These are phyloP conservation scores for Heliconius aoede DNA, from an alignment of 2,888 invertebrate genomes.

Conservation along the genomic window DNA sequence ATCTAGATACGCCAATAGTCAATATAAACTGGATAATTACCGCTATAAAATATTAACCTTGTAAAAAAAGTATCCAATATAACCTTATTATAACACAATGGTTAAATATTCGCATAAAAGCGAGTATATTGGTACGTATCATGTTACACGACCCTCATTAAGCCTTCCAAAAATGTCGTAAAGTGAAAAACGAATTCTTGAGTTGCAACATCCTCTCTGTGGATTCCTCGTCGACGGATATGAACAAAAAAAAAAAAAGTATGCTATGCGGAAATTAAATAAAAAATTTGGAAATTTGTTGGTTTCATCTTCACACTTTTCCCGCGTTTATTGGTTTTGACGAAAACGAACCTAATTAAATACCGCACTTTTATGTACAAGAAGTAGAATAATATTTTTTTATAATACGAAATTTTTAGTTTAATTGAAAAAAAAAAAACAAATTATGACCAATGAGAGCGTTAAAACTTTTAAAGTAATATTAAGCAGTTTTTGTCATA, in stretches of 20 bases:
- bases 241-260: constrained; percentile 9
- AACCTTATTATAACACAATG: neutral
- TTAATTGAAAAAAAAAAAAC: no score
- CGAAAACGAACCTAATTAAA: neutral
- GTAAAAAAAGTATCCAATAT: neutral
- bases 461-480: no score
- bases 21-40: neutral
- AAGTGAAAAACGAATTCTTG: constrained; percentile 9
- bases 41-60: neutral
- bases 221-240: constrained; percentile 7
- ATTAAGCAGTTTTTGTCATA: no score
- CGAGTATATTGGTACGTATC: neutral
- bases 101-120: constrained; percentile 1
- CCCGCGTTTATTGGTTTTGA: neutral
- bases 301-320: neutral
- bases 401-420: no score
- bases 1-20: no score
- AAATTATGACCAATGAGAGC: no score
- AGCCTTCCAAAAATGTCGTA: constrained; percentile 11
- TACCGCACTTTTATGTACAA: neutral
- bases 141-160: constrained; percentile 5
- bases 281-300: neutral
- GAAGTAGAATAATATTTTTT: no score
- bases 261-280: constrained; percentile 9
- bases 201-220: constrained; percentile 14